phyloP scores from a whole-genome alignment of 2,797 vertebrate genomes.

The Siniperca scherzeri region DNA sequence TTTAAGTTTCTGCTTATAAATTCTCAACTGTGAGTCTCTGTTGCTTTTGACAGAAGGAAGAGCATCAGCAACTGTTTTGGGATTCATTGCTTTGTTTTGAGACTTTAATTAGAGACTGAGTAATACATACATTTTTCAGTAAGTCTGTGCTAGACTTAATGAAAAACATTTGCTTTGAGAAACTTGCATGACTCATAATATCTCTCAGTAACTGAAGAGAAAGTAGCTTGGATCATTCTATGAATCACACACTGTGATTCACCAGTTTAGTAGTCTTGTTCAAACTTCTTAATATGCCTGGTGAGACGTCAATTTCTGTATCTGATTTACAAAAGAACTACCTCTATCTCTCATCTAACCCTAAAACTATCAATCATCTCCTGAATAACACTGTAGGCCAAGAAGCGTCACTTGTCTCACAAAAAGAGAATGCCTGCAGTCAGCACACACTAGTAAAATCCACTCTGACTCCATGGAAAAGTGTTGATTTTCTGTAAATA shows the following conservation, averaged over 20 bases:
- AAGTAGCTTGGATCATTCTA: conserved; percentile 2
- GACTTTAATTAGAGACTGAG: not conserved
- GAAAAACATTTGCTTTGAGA: conserved; percentile 14
- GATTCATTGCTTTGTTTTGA: conserved; percentile 3
- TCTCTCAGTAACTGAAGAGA: not conserved
- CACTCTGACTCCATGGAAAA: conserved; percentile 58
- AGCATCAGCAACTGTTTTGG: not conserved
- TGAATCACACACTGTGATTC: conserved; percentile 24
- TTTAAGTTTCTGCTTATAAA: not conserved
- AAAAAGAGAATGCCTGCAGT: conserved; percentile 34
- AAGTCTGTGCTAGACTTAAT: not conserved
- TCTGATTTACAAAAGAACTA: not conserved
- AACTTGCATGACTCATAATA: conserved; percentile 14
- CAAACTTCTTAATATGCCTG: not conserved
- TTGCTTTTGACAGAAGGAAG: not conserved
- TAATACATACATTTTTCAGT: conserved; percentile 2
- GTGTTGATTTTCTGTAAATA: conserved; percentile 59
- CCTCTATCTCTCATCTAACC: not conserved
- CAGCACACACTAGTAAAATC: conserved; percentile 50
- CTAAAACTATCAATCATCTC: not conserved
- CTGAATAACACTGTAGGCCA: not conserved
- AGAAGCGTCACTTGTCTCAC: conserved; percentile 7
- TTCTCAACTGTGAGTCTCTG: not conserved
- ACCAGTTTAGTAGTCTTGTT: not conserved
- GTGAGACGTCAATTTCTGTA: not conserved